These are phyloP conservation scores for Rana temporaria DNA, from an alignment of 2,113 vertebrate genomes.

Conservation along the genomic window DNA sequence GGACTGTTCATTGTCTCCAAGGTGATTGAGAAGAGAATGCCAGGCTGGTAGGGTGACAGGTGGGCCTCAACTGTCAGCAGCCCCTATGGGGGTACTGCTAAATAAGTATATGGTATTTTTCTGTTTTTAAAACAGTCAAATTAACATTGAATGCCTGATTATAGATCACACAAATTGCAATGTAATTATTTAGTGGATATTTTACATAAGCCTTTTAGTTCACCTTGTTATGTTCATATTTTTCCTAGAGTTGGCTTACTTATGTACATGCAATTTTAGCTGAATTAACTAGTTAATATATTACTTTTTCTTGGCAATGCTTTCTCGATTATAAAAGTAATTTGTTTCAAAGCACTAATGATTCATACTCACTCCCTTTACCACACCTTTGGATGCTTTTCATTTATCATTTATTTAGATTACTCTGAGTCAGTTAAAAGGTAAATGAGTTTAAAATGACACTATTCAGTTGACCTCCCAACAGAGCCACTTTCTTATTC, in stretches of 20 bases:
- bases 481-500: not conserved
- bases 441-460: not conserved
- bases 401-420: constrained; percentile 27
- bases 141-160: not conserved
- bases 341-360: constrained; percentile 29
- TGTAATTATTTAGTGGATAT: constrained; percentile 2
- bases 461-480: not conserved
- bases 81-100: too few relatives aligned
- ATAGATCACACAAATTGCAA: constrained; percentile 21
- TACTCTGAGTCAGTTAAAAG: constrained; percentile 4
- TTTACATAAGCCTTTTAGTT: constrained; percentile 2
- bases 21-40: too few relatives aligned
- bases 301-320: constrained; percentile 15
- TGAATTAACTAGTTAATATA: not conserved
- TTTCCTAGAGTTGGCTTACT: constrained; percentile 9
- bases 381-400: constrained; percentile 24
- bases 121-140: not conserved
- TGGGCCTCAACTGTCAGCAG: too few relatives aligned
- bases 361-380: constrained; percentile 6
- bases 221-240: constrained; percentile 9
- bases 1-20: too few relatives aligned
- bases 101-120: too few relatives aligned
- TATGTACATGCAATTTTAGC: constrained; percentile 8
- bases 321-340: constrained; percentile 29
- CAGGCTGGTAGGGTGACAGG: too few relatives aligned